Conservation (phyloP, 2,113 vertebrate genomes). For the Trinectes maculatus region DNA sequence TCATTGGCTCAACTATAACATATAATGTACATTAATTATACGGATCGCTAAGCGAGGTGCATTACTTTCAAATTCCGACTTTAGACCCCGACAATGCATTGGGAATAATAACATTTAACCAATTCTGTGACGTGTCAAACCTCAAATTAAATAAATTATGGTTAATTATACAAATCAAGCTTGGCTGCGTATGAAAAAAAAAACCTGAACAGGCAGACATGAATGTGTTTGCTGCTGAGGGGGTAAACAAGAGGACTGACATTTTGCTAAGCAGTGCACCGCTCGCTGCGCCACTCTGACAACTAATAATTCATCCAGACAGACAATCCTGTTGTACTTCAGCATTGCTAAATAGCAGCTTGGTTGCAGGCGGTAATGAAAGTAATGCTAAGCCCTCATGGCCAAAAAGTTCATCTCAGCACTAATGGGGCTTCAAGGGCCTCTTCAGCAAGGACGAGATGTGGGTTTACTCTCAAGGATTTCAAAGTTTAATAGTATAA, state of each 20-base stretch:
- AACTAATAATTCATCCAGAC: constrained; percentile 15
- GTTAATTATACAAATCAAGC: not conserved
- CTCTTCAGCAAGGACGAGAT: constrained; percentile 11
- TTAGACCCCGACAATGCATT: not conserved
- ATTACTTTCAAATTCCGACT: not conserved
- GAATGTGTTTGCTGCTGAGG: constrained; percentile 7
- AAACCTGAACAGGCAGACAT: not conserved
- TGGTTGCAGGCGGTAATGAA: not conserved
- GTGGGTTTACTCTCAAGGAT: constrained; percentile 11
- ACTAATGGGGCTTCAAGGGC: constrained; percentile 42
- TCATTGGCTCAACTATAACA: too few relatives aligned
- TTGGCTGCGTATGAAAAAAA: not conserved
- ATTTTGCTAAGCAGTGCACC: constrained; percentile 12
- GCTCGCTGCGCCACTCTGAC: constrained; percentile 13
- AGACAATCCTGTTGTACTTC: not conserved
- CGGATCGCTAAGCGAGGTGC: not conserved
- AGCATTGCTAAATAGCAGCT: constrained; percentile 9
- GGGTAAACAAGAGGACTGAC: constrained; percentile 45
- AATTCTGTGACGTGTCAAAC: not conserved
- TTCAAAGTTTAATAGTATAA: constrained; percentile 38
- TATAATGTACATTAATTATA: not conserved
- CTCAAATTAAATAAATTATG: not conserved
- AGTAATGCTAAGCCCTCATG: constrained; percentile 10
- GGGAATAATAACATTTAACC: not conserved
- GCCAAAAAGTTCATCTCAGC: constrained; percentile 17